phyloP scores from a whole-genome alignment of 2,113 vertebrate genomes.

The Varanus salvator region DNA sequence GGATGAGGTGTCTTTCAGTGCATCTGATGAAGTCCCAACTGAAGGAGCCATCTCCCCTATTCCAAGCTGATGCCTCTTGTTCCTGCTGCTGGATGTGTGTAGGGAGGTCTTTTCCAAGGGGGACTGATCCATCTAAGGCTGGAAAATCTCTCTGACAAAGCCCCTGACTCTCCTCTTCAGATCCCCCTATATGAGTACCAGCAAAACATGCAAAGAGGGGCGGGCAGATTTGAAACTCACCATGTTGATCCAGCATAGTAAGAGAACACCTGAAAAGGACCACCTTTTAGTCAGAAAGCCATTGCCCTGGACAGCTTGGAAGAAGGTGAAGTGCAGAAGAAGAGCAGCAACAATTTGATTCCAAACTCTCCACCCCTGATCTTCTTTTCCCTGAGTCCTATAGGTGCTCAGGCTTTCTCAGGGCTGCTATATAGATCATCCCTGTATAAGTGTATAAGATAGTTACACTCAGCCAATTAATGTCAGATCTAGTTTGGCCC shows the following conservation, averaged over 20 bases:
- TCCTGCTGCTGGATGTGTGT: neutral
- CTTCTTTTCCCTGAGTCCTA: no score
- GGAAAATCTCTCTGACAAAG: neutral
- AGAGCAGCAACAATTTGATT: neutral
- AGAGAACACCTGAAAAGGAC: neutral
- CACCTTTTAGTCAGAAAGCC: neutral
- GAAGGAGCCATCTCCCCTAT: neutral
- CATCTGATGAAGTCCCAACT: neutral
- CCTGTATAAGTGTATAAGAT: neutral
- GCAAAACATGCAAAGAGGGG: no score
- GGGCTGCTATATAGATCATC: neutral
- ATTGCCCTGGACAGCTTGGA: neutral
- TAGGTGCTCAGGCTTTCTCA: neutral
- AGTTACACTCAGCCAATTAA: neutral
- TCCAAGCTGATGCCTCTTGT: neutral
- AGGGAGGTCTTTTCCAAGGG: neutral
- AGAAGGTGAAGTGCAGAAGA: neutral
- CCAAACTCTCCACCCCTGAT: neutral
- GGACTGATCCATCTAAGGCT: neutral
- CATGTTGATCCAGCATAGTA: no score
- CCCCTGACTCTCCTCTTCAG: no score
- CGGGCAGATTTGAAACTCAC: no score
- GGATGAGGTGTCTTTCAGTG: neutral
- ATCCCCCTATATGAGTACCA: no score
- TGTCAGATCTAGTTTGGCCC: neutral